Base-by-base conservation (phyloP, 2,113 vertebrate species). In the Prunella fulvescens region DNA sequence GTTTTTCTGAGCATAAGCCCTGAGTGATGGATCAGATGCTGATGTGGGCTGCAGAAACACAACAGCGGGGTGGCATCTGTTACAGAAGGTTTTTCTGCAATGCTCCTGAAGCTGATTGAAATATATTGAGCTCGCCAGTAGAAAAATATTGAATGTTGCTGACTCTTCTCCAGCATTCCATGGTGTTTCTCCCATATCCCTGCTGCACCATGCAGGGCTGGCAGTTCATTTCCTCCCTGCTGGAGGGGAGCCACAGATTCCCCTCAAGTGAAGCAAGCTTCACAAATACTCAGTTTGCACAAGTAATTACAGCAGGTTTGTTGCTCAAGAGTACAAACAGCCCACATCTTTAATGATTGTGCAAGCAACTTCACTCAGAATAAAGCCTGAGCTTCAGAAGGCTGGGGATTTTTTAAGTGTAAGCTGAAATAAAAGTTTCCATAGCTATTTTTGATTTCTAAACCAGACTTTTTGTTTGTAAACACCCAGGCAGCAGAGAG, bases 401-500 rank as follows among this genome's bases (percentile, higher is more conserved):
- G 13, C 47, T 86, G 50, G 39, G 0, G 8, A 3, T 45, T 44
- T 84, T 93, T 91, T 69, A 97, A 86, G 31, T 86, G 84, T 51
- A 69, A 64, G 88, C 74, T 92, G 66, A 80, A 96, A 93, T 90
- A 92, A 93, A 89, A 85, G 65, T 97, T 96, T 96, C 95, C 96
- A 87, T 77, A 60, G 81, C 70, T 94, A 85, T 97, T 97, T 94
- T 84, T 56, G 73, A 79, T 73, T 83, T 78, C 91, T 47, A 94
- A 71, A 71, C 69, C 26, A 45, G 71, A 14, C 48, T 76, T 92
- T 83, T 89, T 95, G 76, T 94, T 96, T 79, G 72, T 87, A 94
- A 94, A 96, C 31, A 66, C 31, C 57, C 77, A 81, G 48, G 44
- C 31, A 78, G 44, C 6, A 5, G 64, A 88, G 72, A 95, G 20